A percentile compares a stretch with the other conserved stretches of the same genome.
Conservation (phyloP, 2,113 vertebrate genomes). For the Larimichthys polyactis region DNA sequence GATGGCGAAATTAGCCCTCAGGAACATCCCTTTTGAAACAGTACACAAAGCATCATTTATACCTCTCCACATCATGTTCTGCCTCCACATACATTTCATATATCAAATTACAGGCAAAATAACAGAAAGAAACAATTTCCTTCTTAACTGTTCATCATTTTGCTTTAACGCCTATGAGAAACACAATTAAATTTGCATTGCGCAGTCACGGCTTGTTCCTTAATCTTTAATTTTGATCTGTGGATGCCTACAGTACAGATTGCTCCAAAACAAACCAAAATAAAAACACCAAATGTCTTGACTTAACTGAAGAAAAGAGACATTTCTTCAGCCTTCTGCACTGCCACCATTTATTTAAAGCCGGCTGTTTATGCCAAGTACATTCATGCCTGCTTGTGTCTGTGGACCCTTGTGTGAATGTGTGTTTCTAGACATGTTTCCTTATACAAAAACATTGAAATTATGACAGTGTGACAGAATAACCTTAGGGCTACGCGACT, state of each 20-base stretch:
- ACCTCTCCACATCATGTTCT: slow-evolving; percentile 4
- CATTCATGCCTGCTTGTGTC: slow-evolving; percentile 35
- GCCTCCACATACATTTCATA: slow-evolving; percentile 34
- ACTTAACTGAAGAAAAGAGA: slow-evolving; percentile 8
- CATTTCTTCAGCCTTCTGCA: background rate
- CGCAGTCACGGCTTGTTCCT: slow-evolving; percentile 1
- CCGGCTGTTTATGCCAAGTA: slow-evolving; percentile 38
- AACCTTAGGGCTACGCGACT: slow-evolving; percentile 38
- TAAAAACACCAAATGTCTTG: slow-evolving; percentile 24
- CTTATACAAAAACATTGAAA: slow-evolving; percentile 50
- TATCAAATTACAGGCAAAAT: slow-evolving; percentile 6
- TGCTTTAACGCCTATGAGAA: background rate
- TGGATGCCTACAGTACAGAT: background rate
- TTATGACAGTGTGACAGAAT: slow-evolving; percentile 57
- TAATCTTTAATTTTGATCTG: slow-evolving; percentile 30
- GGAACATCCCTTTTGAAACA: background rate
- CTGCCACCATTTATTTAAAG: slow-evolving; percentile 28
- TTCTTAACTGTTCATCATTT: slow-evolving; percentile 1
- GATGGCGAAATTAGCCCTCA: too few species aligned
- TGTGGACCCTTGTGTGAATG: slow-evolving; percentile 16
- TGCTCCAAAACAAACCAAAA: slow-evolving; percentile 20
- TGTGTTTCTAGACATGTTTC: slow-evolving; percentile 23
- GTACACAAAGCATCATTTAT: slow-evolving; percentile 15
- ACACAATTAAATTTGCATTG: slow-evolving; percentile 9
- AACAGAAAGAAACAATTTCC: slow-evolving; percentile 15